Conservation (phyloP, 2,888 invertebrate species). For the Parnassius mnemosyne region DNA sequence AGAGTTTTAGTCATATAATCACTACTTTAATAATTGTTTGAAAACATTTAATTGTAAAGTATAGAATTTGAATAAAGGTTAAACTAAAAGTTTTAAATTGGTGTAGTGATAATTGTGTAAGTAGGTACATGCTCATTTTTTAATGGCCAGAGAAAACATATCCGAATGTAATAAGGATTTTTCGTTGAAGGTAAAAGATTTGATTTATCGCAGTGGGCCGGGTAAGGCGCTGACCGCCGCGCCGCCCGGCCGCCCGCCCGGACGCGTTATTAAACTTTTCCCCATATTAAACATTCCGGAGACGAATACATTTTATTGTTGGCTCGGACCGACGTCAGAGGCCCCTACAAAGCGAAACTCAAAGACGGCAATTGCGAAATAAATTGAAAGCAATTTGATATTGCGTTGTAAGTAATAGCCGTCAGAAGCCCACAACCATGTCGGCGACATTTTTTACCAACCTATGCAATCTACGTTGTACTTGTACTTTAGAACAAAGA, state of each 20-base stretch:
- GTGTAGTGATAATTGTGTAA: neutral
- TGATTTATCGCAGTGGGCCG: constrained; percentile 75
- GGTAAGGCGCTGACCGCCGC: constrained; percentile 63
- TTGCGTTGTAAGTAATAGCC: constrained; percentile 81
- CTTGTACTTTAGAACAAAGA: constrained; percentile 58
- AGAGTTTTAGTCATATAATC: no score
- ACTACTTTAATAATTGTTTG: no score
- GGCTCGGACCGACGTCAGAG: constrained; percentile 80
- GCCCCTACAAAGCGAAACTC: constrained; percentile 80
- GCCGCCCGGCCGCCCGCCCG: constrained; percentile 57
- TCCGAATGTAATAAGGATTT: constrained; percentile 75
- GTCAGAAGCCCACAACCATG: constrained; percentile 69
- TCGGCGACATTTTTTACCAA: constrained; percentile 61
- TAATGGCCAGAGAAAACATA: constrained; percentile 55
- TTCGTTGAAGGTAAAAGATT: constrained; percentile 76
- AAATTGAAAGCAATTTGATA: constrained; percentile 81
- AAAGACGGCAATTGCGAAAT: constrained; percentile 81
- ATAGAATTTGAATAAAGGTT: no score
- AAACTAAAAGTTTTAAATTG: no score
- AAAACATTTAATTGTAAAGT: no score
- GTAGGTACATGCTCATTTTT: constrained; percentile 35
- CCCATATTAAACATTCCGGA: constrained; percentile 82
- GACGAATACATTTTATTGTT: constrained; percentile 82
- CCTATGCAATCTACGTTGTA: constrained; percentile 50
- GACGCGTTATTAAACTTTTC: constrained; percentile 82